Evolutionary conservation across 2,888 invertebrate genomes (phyloP).

Genomic region (Octodonta nipae): DNA sequence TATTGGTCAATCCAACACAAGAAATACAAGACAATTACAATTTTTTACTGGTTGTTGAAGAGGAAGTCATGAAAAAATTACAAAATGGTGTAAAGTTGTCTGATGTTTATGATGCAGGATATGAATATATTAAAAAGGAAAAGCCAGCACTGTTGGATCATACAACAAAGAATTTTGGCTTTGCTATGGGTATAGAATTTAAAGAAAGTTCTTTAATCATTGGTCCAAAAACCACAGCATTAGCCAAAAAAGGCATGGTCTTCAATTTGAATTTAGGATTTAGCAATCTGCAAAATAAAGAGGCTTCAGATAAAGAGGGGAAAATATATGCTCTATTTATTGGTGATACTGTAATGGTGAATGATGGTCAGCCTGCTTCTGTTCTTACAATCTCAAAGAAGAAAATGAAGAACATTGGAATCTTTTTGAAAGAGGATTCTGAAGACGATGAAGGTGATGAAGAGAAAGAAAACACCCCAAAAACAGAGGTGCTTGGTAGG

Average conservation of each 20-base stretch:
- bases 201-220: constrained; percentile 87
- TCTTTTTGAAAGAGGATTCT: constrained; percentile 83
- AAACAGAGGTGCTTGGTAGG: constrained; percentile 53
- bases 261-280: constrained; percentile 93
- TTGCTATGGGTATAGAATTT: constrained; percentile 97
- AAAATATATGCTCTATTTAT: constrained; percentile 88
- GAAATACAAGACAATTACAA: constrained; percentile 77
- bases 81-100: constrained; percentile 71
- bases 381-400: constrained; percentile 86
- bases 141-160: constrained; percentile 75
- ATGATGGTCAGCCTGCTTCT: constrained; percentile 70
- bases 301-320: constrained; percentile 71
- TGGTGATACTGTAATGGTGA: constrained; percentile 93
- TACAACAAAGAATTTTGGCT: constrained; percentile 89
- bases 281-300: constrained; percentile 67
- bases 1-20: constrained; percentile 85
- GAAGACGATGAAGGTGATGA: constrained; percentile 69
- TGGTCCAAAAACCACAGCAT: constrained; percentile 71
- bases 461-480: constrained; percentile 58
- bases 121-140: constrained; percentile 71
- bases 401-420: constrained; percentile 87
- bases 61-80: constrained; percentile 75
- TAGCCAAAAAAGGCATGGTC: constrained; percentile 85
- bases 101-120: constrained; percentile 73
- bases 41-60: constrained; percentile 76